Base-by-base conservation (phyloP, 2,888 invertebrate genomes). In the Polyommatus icarus region DNA sequence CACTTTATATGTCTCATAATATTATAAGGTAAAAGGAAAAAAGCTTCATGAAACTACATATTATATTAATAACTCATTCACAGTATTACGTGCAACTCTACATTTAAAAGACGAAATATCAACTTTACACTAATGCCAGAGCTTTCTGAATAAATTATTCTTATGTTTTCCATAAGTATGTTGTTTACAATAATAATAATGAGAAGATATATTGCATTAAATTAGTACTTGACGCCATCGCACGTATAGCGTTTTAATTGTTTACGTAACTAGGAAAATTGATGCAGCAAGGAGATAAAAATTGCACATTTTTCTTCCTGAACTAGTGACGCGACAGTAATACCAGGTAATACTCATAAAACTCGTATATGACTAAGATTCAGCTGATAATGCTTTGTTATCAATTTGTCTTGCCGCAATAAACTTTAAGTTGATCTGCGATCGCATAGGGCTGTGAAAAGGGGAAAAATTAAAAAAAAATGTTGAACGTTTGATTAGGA, bases 291-390 rank as follows among this genome's bases (percentile, higher is more conserved):
- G 29, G 24, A 75, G 24, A 15, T 46, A 50, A 24, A 24, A 24
- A 40, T 50, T 20, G 46, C 24, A 15, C 36, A 79, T 79, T 79
- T 50, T 78, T 80, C 77, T 81, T 80, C 79, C 80, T 80, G 73
- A 73, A 29, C 40, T 61, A 72, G 54, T 78, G 78, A 80, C 80
- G 80, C 78, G 12, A 46, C 29, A 54, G 24, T 29, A 20, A 24
- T 24, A 24, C 24, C 24, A 24, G 24, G 24, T 24, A 24, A 36
- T 10, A 40, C 40, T 40, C 40, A 7, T 59, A 59, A 20, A n/a
- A 59, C 54, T 54, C 57, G 57, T 61, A 61, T 61, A 76, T 78
- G 29, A 77, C 57, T 76, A 67, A 81, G 76, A 76, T 77, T 29
- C 24, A 76, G 36, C 24, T 20, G 40, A 76, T 40, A 67, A 61